Base-by-base conservation (phyloP, 2,888 invertebrate genomes). In the Gymnocheta viridis region DNA sequence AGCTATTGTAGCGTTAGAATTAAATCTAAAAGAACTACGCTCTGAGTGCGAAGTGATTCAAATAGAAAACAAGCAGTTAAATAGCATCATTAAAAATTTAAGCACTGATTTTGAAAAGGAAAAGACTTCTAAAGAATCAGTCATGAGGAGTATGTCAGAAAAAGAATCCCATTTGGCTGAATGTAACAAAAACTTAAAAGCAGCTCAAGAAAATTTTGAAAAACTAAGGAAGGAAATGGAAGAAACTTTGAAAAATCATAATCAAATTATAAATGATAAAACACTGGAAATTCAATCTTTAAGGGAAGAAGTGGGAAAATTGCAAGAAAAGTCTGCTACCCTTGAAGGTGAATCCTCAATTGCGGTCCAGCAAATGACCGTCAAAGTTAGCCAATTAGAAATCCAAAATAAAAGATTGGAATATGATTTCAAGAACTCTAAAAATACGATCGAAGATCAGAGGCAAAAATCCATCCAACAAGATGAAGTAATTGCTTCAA, bases 21-120 rank as follows among this genome's bases (percentile, higher is more conserved):
- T 92, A 93, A 82, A 94, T 93, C 92, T 90, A 92, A 82, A 91
- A 93, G 88, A 90, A 47, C 87, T 86, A 44, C 74, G 86, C 6
- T 49, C 85, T 2, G 87, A 88, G 51, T 87, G 88, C n/a, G 66
- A 38, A 78, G 87, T 90, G 78, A 82, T 87, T 7, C 90, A 87
- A 60, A 70, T 76, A 9, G 87, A 87, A 73, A 88, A 92, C 22
- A 62, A 56, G 0, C 77, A 87, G 44, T 67, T 88, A 87, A 92
- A 87, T 89, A 91, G 79, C 88, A 92, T 82, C 5, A 60, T 78
- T 9, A 73, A 82, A 17, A 51, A 66, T n/a, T 47, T 84, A 7
- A 64, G 35, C 2, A 62, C 35, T 27, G 64, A 77, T 10, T 73
- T 85, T 6, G 58, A 32, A 4, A 35, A 66, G 12, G 70, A 76